A percentile compares a stretch with the other conserved stretches of the same genome.
These are phyloP conservation scores for Stercorarius parasiticus DNA, from an alignment of 2,113 vertebrate species.

Conservation along the genomic window DNA sequence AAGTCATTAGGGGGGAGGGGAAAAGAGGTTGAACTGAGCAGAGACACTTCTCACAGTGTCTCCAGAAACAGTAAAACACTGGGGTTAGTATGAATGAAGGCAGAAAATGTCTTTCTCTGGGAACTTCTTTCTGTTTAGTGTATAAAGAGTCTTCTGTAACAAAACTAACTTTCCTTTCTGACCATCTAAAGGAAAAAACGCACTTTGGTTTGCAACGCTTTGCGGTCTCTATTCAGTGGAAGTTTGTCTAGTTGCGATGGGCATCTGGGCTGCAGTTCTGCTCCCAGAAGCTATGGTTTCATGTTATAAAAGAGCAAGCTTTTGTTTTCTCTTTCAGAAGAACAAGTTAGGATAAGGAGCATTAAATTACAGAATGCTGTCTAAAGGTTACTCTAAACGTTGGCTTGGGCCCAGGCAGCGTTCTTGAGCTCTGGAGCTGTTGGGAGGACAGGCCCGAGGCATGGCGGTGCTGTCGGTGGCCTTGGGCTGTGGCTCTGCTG, in stretches of 20 bases:
- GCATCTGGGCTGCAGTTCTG: background rate
- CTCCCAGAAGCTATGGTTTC: background rate
- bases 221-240: constrained; percentile 32
- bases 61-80: background rate
- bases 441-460: background rate
- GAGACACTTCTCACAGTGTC: background rate
- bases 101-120: background rate
- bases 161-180: background rate
- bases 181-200: background rate
- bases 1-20: background rate
- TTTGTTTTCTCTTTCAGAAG: background rate
- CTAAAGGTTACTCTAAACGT: background rate
- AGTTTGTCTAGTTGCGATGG: background rate
- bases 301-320: background rate
- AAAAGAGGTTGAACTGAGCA: background rate
- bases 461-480: fast-evolving
- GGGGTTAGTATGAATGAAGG: background rate
- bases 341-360: background rate
- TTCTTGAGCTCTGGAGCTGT: background rate
- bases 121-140: background rate
- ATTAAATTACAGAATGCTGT: background rate
- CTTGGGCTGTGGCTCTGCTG: background rate
- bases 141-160: background rate
- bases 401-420: background rate
- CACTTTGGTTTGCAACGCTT: background rate